Evolutionary conservation across 2,113 vertebrate species (phyloP), one percentile per base, ranked within the genome.

Genomic region (Eurypyga helias): DNA sequence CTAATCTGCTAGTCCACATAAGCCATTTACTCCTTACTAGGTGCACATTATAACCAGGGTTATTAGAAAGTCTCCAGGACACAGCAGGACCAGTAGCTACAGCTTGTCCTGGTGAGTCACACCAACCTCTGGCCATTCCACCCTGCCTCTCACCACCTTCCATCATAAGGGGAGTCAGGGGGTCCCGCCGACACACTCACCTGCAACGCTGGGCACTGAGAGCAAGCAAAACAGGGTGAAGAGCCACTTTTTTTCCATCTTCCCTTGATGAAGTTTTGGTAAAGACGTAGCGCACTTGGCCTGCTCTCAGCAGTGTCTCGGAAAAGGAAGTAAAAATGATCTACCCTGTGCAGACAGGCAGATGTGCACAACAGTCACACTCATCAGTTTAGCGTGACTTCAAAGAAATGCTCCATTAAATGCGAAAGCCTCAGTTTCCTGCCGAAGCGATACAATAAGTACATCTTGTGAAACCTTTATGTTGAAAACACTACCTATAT

Each of bases 361-460:
- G 93, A 91, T 77, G 82, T 87, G 66, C 11, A 85, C 4, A 36
- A 76, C 31, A 15, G 60, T 51, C 38, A 88, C 6, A 13, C 80
- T 91, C 66, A 51, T 62, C 49, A 5, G 7, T 43, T 88, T 58
- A 78, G 72, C 21, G 12, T 66, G 61, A 89, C 83, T 93, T 95
- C 96, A 93, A 87, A 97, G 95, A 97, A 97, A 83, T 33, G 95
- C 93, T 79, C 89, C 58, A 54, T 66, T 92, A 87, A 73, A 80
- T 89, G 19, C 13, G 8, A 97, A 96, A 97, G 33, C 86, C 89
- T 83, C 83, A 48, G 80, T 87, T 97, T 97, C 94, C 94, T 92
- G 94, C 6, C 7, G 1, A 10, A 81, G 76, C 0, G 8, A 36
- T 55, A 87, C 70, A 77, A 87, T 83, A 55, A 90, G 69, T 20